These are phyloP conservation scores for Pogonomyrmex barbatus DNA, from an alignment of 1,140 invertebrate species.

Conservation along the genomic window DNA sequence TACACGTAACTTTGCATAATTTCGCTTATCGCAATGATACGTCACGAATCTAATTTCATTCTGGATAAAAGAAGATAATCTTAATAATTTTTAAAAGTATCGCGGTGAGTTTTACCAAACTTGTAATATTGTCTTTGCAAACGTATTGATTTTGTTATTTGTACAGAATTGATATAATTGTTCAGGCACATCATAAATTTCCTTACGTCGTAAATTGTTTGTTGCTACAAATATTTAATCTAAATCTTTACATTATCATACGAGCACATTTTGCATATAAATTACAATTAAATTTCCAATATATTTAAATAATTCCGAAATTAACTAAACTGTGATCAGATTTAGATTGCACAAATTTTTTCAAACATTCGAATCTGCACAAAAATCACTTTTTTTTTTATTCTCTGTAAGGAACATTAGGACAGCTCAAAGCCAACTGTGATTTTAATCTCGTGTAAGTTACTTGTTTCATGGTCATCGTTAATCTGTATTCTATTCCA, in stretches of 20 bases:
- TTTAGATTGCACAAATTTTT: background rate
- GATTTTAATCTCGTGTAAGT: slow-evolving; percentile 54
- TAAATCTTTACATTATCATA: background rate
- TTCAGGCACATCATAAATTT: background rate
- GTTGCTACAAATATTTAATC: background rate
- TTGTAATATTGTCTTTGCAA: background rate
- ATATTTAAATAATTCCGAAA: slow-evolving; percentile 9
- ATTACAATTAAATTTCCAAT: background rate
- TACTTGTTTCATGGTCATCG: slow-evolving; percentile 14
- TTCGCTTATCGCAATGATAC: background rate
- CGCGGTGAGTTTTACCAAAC: background rate
- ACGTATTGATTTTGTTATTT: background rate
- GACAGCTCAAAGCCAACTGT: slow-evolving; percentile 55
- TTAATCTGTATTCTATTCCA: slow-evolving; percentile 6
- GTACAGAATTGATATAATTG: background rate
- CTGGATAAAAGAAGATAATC: background rate
- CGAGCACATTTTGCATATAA: background rate
- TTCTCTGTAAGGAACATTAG: background rate
- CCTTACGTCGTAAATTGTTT: background rate
- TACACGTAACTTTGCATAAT: background rate
- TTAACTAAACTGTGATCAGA: background rate
- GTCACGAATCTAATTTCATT: background rate
- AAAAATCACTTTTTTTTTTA: background rate
- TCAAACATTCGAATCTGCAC: background rate
- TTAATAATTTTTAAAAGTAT: background rate